Percentiles rank a stretch among this genome's conserved stretches.
Evolutionary conservation across 1,140 invertebrate species (phyloP).

Genomic region (Coptotermes formosanus): DNA sequence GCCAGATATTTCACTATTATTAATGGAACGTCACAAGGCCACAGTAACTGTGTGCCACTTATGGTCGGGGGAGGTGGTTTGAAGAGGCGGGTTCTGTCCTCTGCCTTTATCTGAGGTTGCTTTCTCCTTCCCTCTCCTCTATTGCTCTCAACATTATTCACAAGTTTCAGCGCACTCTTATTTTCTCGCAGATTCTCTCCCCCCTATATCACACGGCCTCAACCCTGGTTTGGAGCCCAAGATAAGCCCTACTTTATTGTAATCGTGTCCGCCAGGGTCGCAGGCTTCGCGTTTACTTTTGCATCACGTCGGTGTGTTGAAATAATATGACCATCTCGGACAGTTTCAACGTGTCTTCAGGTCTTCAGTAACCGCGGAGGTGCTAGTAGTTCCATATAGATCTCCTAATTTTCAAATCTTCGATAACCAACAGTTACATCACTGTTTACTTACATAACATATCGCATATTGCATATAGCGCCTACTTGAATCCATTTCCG

Average conservation of each 20-base stretch:
- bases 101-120: not conserved
- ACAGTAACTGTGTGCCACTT: not conserved
- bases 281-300: not conserved
- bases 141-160: not conserved
- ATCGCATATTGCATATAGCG: no score
- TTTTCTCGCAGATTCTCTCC: not conserved
- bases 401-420: no score
- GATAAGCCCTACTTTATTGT: conserved; percentile 4
- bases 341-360: not conserved
- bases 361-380: not conserved
- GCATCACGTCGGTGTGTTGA: not conserved
- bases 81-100: not conserved
- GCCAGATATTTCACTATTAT: not conserved
- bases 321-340: not conserved
- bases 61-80: not conserved
- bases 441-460: no score
- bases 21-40: not conserved
- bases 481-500: no score
- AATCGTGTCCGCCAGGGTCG: not conserved
- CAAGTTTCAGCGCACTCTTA: not conserved
- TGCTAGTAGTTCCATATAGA: no score
- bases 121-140: not conserved
- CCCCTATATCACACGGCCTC: not conserved
- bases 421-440: no score
- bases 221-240: not conserved